Conservation (phyloP, 2,797 vertebrate species). For the Sorex maritimensis region DNA sequence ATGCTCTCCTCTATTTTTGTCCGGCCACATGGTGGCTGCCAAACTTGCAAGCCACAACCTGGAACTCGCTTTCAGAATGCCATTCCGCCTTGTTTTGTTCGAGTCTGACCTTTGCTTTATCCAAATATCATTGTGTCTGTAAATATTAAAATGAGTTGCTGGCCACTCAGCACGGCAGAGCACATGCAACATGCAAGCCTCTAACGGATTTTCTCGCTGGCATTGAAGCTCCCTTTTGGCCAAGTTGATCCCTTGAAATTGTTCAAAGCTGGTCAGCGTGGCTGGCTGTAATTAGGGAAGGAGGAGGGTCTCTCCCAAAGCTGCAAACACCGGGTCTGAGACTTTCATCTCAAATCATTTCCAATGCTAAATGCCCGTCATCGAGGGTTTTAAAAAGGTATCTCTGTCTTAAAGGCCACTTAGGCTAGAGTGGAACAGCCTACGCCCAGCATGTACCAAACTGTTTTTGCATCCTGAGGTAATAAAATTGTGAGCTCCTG, state of each 20-base stretch:
- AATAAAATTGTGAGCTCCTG: slow-evolving; percentile 83
- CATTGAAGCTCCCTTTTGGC: slow-evolving; percentile 85
- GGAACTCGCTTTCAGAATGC: slow-evolving; percentile 67
- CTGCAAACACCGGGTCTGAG: slow-evolving; percentile 87
- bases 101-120: slow-evolving; percentile 79
- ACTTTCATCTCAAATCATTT: slow-evolving; percentile 89
- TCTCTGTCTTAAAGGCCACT: slow-evolving; percentile 84
- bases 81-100: slow-evolving; percentile 71
- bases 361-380: slow-evolving; percentile 87
- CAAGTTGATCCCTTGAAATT: slow-evolving; percentile 89
- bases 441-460: slow-evolving; percentile 80
- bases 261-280: slow-evolving; percentile 86
- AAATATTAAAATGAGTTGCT: slow-evolving; percentile 85
- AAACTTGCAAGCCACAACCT: slow-evolving; percentile 32
- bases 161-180: slow-evolving; percentile 83
- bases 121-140: slow-evolving; percentile 84
- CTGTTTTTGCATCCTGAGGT: slow-evolving; percentile 81
- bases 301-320: slow-evolving; percentile 85
- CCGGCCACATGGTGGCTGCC: background rate
- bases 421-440: slow-evolving; percentile 86
- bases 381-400: slow-evolving; percentile 76
- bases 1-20: slow-evolving; percentile 62
- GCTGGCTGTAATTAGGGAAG: slow-evolving; percentile 88
- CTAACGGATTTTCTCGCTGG: slow-evolving; percentile 82
- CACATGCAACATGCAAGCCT: slow-evolving; percentile 83